Percentiles rank a stretch among this genome's conserved stretches.
Evolutionary conservation across 2,797 vertebrate species (phyloP).

Genomic region (Esox masquinongy): DNA sequence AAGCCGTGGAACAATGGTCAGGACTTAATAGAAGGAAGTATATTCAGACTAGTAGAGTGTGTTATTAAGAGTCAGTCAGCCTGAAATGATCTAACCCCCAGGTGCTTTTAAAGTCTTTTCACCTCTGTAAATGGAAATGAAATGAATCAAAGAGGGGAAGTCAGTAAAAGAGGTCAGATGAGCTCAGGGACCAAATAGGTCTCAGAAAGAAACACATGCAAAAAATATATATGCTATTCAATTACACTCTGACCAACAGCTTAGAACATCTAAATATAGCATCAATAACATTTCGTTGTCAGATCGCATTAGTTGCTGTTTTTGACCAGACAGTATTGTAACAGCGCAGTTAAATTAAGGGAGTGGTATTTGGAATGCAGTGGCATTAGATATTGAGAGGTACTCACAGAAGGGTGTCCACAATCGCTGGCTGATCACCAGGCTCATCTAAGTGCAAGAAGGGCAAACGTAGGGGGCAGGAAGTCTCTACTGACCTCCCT

Average conservation of each 20-base stretch:
- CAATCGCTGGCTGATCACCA: not conserved
- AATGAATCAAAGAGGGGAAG: constrained; percentile 52
- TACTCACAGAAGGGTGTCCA: not conserved
- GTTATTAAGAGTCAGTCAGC: constrained; percentile 66
- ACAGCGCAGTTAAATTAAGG: not conserved
- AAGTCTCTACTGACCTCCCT: not conserved
- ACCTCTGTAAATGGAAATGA: constrained; percentile 63
- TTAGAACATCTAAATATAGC: constrained; percentile 53
- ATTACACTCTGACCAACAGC: constrained; percentile 51
- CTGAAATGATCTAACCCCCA: constrained; percentile 63
- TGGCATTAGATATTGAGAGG: not conserved
- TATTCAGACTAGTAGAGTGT: constrained; percentile 60
- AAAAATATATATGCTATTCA: constrained; percentile 50
- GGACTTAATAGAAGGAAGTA: constrained; percentile 58
- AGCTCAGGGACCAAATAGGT: constrained; percentile 34
- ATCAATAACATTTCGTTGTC: constrained; percentile 37
- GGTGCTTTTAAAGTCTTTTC: constrained; percentile 73
- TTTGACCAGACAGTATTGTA: constrained; percentile 1
- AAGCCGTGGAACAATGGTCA: constrained; percentile 43
- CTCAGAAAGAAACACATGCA: constrained; percentile 17
- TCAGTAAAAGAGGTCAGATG: constrained; percentile 59
- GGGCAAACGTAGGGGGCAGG: constrained; percentile 6
- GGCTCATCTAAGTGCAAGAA: not conserved
- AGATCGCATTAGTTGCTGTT: constrained; percentile 8
- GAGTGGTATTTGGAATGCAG: not conserved